Percentiles rank a stretch among this genome's conserved stretches.
Conservation (phyloP, 2,113 vertebrate genomes). For the Myrmophylax atrothorax region DNA sequence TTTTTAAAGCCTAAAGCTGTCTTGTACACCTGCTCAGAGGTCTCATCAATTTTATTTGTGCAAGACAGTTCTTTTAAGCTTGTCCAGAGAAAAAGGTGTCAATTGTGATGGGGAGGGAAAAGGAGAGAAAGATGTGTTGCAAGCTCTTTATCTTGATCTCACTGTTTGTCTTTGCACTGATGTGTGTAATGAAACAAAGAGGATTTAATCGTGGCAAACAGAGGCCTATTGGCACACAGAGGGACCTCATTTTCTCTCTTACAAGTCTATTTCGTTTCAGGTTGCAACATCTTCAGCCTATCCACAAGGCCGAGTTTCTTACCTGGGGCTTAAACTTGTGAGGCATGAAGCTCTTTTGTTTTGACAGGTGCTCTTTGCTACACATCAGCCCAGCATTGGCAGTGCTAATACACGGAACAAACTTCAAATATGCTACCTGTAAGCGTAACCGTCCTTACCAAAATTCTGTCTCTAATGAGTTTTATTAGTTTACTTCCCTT, state of each 20-base stretch:
- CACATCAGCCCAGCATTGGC: slow-evolving; percentile 54
- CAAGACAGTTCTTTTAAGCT: slow-evolving; percentile 67
- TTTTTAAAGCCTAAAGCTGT: slow-evolving; percentile 69
- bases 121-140: slow-evolving; percentile 66
- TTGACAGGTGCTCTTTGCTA: slow-evolving; percentile 84
- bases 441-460: slow-evolving; percentile 58
- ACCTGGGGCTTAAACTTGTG: slow-evolving; percentile 81
- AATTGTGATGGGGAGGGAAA: slow-evolving; percentile 54
- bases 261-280: slow-evolving; percentile 70
- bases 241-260: slow-evolving; percentile 80
- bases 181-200: slow-evolving; percentile 83
- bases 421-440: slow-evolving; percentile 62
- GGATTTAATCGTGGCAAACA: slow-evolving; percentile 82
- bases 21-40: slow-evolving; percentile 76
- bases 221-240: slow-evolving; percentile 75
- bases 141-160: slow-evolving; percentile 77
- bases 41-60: slow-evolving; percentile 76
- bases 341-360: slow-evolving; percentile 84
- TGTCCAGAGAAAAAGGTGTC: slow-evolving; percentile 66
- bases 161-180: slow-evolving; percentile 80
- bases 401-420: slow-evolving; percentile 59
- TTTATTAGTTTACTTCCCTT: slow-evolving; percentile 69
- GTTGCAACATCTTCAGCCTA: slow-evolving; percentile 73
- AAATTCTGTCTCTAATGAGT: slow-evolving; percentile 66
- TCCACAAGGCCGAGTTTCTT: slow-evolving; percentile 76